Evolutionary conservation across 2,888 invertebrate species (phyloP), one percentile per base, ranked within the genome.

Genomic region (Clunio marinus): DNA sequence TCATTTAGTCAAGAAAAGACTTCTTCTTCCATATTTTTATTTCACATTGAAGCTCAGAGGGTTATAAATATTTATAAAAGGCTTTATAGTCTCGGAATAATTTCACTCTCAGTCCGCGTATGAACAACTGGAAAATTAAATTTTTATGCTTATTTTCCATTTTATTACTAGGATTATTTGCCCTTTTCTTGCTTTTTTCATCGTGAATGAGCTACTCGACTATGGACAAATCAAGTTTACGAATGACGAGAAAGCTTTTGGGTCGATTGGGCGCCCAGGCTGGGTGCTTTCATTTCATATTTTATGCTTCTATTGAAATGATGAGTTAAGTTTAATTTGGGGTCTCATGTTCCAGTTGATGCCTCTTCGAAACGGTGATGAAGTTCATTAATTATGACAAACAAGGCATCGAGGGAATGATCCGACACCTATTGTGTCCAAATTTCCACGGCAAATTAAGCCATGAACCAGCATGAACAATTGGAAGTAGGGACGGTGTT

Each of bases 301-400:
- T 51, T 22, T 22, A 51, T 51, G 51, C 17, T 22, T 20, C 22
- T 25, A 57, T 57, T 57, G 25, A 27, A 57, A 57, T 22, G 51
- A 20, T 27, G 57, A 27, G 51, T 51, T 8, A 51, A 51, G 13
- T 22, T 51, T 51, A 17, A 13, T 2, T n/a, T n/a, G n/a, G n/a
- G n/a, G n/a, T n/a, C n/a, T n/a, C n/a, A n/a, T n/a, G n/a, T n/a
- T n/a, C 41, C 10, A 2, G 15, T n/a, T 15, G 41, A 2, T 15
- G 41, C 41, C 2, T n/a, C 41, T n/a, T 5, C 41, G n/a, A 13
- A 15, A 15, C 41, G 41, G 15, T 15, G 41, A 65, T 37, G 17
- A 66, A 46, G 66, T 66, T 66, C 66, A 66, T 66, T 66, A 66
- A 66, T 66, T 66, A 66, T 66, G 66, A 66, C 66, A 66, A 66